A percentile compares a stretch with the other conserved stretches of the same genome.
These are phyloP conservation scores for Electrona antarctica DNA, from an alignment of 2,113 vertebrate genomes.

Conservation along the genomic window DNA sequence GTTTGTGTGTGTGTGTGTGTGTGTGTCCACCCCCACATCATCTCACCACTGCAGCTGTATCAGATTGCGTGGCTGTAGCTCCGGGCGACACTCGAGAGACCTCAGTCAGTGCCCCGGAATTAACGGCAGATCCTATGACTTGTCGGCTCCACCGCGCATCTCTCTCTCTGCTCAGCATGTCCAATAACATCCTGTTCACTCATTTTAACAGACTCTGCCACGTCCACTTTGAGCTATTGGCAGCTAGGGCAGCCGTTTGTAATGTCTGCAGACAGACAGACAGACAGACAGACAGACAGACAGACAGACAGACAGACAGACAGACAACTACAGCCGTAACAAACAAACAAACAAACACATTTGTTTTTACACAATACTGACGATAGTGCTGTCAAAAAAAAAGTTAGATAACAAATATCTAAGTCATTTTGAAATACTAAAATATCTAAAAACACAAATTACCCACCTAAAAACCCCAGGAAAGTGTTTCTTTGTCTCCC, in stretches of 20 bases:
- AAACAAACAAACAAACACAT: too few species aligned
- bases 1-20: slow-evolving; percentile 40
- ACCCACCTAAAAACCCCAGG: too few species aligned
- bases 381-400: too few species aligned
- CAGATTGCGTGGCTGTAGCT: slow-evolving; percentile 70
- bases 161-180: slow-evolving; percentile 52
- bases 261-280: neutral
- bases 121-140: slow-evolving; percentile 50
- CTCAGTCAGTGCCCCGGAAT: slow-evolving; percentile 48
- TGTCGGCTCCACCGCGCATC: slow-evolving; percentile 66
- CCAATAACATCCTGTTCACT: slow-evolving; percentile 49
- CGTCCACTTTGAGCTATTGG: neutral
- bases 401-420: too few species aligned
- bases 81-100: slow-evolving; percentile 69
- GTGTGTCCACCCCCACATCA: neutral
- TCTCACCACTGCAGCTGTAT: slow-evolving; percentile 70
- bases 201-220: neutral
- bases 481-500: too few species aligned
- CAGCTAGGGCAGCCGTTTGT: neutral
- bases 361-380: too few species aligned
- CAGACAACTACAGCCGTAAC: too few species aligned
- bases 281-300: neutral
- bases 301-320: neutral
- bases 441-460: too few species aligned
- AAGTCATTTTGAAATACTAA: too few species aligned